Base-by-base conservation (phyloP, 2,797 vertebrate genomes). In the Sebastes matsubarae region DNA sequence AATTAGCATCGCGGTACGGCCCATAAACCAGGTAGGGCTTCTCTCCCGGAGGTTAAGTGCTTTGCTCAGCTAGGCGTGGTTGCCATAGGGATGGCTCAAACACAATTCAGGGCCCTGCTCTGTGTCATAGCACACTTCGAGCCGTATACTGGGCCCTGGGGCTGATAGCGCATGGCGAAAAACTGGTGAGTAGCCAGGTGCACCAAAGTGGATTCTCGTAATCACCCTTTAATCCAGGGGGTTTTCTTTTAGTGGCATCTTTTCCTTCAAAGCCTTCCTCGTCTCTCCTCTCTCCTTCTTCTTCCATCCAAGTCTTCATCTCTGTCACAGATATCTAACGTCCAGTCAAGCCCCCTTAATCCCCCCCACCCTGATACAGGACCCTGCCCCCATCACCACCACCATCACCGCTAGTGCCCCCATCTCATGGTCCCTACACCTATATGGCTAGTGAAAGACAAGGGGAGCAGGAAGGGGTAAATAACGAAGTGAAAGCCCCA, bases 401-500 rank as follows among this genome's bases (percentile, higher is more conserved):
- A 55, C 64, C 85, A 84, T 82, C 77, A 65, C 77, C 68, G 24
- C 30, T 54, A 32, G 82, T 71, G 58, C 77, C 78, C 72, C 68
- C 61, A 66, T 83, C 78, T 72, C 77, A 29, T 5, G 24, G 65
- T 77, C 58, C 61, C 57, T 78, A 18, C 60, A 27, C 63, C 80
- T 34, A 57, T 38, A 50, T 71, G 79, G 77, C 73, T 42, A 85
- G 63, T 91, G 91, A 93, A 85, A 93, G 90, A 92, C 83, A 78
- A 67, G 81, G 30, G 71, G 59, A 86, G 82, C 87, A 80, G 74
- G 82, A 87, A 80, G 75, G 42, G 59, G 74, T 75, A 84, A 83
- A 88, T 78, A 82, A 89, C 14, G 8, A 81, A 82, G 88, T 81
- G 86, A 88, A 93, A 94, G 85, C 84, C 59, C 79, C 81, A 83